phyloP scores from a whole-genome alignment of 2,888 invertebrate genomes.

The Hypena proboscidalis region DNA sequence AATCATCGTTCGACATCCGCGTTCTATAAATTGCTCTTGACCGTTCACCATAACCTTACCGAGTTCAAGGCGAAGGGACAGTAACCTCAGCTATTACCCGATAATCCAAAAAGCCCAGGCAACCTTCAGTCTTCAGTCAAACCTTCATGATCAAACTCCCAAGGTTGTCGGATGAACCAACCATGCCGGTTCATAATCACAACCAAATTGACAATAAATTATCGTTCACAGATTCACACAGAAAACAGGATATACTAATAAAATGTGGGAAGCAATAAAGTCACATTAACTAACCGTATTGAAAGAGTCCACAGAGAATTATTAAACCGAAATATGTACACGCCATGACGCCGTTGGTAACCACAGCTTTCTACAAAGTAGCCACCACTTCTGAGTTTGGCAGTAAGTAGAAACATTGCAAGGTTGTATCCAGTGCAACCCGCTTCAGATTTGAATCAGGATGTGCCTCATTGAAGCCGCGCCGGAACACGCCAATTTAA shows the following conservation, averaged over 20 bases:
- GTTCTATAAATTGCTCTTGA: not conserved
- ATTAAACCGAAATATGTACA: slow-evolving; percentile 38
- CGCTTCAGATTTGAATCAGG: slow-evolving; percentile 44
- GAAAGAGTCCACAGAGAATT: slow-evolving; percentile 54
- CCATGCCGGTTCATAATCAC: not conserved
- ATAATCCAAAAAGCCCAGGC: no score
- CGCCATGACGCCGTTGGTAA: slow-evolving; percentile 29
- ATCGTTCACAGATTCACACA: not conserved
- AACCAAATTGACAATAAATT: not conserved
- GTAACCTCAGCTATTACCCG: slow-evolving; percentile 1
- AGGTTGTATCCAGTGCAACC: slow-evolving; percentile 38
- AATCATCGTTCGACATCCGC: not conserved
- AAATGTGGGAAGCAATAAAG: slow-evolving; percentile 18
- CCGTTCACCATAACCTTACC: not conserved
- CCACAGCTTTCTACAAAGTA: slow-evolving; percentile 37
- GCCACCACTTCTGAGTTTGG: slow-evolving; percentile 38
- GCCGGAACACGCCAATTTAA: slow-evolving; percentile 56
- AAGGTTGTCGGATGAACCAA: no score
- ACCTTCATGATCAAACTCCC: no score
- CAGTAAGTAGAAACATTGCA: slow-evolving; percentile 20
- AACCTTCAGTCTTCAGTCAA: no score
- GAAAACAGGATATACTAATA: slow-evolving; percentile 13
- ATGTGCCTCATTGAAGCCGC: slow-evolving; percentile 49
- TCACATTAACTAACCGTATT: slow-evolving; percentile 57
- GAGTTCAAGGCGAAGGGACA: slow-evolving; percentile 9